phyloP scores from a whole-genome alignment of 1,140 invertebrate genomes.

The Drosophila biarmipes region DNA sequence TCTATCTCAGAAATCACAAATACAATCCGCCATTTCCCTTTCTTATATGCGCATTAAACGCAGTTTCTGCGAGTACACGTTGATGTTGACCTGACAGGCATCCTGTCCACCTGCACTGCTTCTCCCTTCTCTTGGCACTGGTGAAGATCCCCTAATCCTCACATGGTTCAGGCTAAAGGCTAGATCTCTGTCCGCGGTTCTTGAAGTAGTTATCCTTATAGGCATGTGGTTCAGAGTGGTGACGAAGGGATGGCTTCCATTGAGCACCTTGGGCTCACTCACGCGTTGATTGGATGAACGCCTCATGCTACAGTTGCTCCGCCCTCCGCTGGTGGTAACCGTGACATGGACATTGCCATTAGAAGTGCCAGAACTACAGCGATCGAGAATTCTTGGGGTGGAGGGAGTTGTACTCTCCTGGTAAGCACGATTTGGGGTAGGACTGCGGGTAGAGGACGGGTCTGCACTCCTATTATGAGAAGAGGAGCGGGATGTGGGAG shows the following conservation, averaged over 20 bases:
- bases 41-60: constrained; percentile 44
- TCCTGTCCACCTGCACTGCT: constrained; percentile 1
- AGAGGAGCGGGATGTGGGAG: neutral
- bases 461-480: neutral
- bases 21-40: neutral
- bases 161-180: constrained; percentile 43
- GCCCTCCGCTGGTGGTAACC: neutral
- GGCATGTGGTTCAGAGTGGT: constrained; percentile 63
- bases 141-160: constrained; percentile 21
- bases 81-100: constrained; percentile 62
- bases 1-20: constrained; percentile 19
- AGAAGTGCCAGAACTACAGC: constrained; percentile 48
- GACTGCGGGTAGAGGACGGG: neutral
- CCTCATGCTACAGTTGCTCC: constrained; percentile 21
- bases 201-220: constrained; percentile 64
- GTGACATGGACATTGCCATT: constrained; percentile 46
- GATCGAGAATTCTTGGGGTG: constrained; percentile 1
- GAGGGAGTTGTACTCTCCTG: neutral
- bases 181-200: constrained; percentile 29
- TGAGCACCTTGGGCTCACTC: constrained; percentile 54
- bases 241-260: constrained; percentile 37
- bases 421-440: neutral
- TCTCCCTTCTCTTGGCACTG: neutral
- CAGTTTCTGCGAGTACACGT: constrained; percentile 63
- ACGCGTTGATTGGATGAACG: neutral